Percentiles rank a stretch among this genome's conserved stretches.
Evolutionary conservation across 2,888 invertebrate species (phyloP).

Genomic region (Diploptera punctata): DNA sequence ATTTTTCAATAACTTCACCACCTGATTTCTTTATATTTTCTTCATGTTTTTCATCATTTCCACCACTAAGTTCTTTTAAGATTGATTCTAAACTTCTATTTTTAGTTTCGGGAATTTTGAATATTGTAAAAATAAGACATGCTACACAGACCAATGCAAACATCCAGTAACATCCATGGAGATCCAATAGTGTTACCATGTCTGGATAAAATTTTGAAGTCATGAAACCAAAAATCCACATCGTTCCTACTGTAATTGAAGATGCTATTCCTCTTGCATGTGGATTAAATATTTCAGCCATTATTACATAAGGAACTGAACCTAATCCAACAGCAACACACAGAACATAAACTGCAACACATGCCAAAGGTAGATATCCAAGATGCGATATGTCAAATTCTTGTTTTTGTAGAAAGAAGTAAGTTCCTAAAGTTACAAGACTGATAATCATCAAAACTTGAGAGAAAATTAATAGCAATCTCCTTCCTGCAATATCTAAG

Average conservation of each 20-base stretch:
- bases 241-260: constrained; percentile 41
- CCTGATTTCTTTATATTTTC: no score
- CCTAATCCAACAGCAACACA: constrained; percentile 23
- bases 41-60: background rate
- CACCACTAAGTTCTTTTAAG: constrained; percentile 47
- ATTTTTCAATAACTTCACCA: no score
- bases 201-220: constrained; percentile 56
- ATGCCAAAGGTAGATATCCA: constrained; percentile 25
- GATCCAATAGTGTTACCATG: constrained; percentile 53
- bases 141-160: constrained; percentile 53
- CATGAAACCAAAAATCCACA: constrained; percentile 53
- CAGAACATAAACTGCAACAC: constrained; percentile 22
- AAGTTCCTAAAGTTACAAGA: constrained; percentile 49
- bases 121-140: constrained; percentile 50
- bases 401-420: constrained; percentile 48
- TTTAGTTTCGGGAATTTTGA: constrained; percentile 58
- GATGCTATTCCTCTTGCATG: constrained; percentile 26
- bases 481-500: constrained; percentile 56
- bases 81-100: constrained; percentile 55
- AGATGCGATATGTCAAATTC: constrained; percentile 29
- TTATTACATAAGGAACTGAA: no score
- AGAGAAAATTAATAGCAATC: constrained; percentile 56
- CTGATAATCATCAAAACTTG: constrained; percentile 50
- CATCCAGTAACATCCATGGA: constrained; percentile 54
- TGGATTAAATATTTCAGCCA: background rate